A percentile compares a stretch with the other conserved stretches of the same genome.
Evolutionary conservation across 2,113 vertebrate species (phyloP).

Genomic region (Panthera tigris): DNA sequence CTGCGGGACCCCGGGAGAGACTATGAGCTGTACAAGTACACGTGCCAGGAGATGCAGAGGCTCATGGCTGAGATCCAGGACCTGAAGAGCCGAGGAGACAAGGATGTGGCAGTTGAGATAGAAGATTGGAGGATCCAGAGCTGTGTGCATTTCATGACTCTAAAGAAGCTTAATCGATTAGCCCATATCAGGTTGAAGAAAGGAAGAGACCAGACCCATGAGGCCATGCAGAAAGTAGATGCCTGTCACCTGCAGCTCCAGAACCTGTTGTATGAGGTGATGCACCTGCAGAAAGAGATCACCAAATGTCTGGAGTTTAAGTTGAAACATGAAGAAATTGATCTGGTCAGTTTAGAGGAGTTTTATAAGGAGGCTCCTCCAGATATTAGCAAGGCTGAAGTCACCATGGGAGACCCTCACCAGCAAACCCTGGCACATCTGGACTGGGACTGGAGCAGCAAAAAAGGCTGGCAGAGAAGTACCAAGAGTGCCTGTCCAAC

Average conservation of each 20-base stretch:
- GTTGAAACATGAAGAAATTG: conserved; percentile 98
- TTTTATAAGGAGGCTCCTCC: conserved; percentile 93
- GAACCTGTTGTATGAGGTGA: conserved; percentile 97
- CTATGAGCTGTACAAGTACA: conserved; percentile 92
- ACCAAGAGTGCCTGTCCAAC: conserved; percentile 91
- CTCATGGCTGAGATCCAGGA: conserved; percentile 98
- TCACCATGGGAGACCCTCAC: conserved; percentile 93
- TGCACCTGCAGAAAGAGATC: conserved; percentile 99
- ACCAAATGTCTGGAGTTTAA: conserved; percentile 99
- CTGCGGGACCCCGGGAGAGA: conserved; percentile 92
- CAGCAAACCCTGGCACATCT: conserved; percentile 96
- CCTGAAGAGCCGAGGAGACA: conserved; percentile 94
- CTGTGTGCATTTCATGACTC: conserved; percentile 96
- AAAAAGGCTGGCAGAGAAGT: conserved; percentile 97
- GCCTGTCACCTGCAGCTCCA: conserved; percentile 98
- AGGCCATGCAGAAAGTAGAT: conserved; percentile 97
- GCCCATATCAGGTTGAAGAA: conserved; percentile 97
- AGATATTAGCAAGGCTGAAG: conserved; percentile 91
- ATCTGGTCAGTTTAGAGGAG: conserved; percentile 93
- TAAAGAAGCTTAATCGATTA: conserved; percentile 95
- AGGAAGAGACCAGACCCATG: conserved; percentile 96
- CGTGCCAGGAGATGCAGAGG: conserved; percentile 88
- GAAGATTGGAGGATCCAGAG: conserved; percentile 93
- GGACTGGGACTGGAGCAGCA: conserved; percentile 99
- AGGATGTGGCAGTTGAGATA: conserved; percentile 84